Percentiles rank a stretch among this genome's conserved stretches.
These are phyloP conservation scores for Tyria jacobaeae DNA, from an alignment of 2,888 invertebrate genomes.

Conservation along the genomic window DNA sequence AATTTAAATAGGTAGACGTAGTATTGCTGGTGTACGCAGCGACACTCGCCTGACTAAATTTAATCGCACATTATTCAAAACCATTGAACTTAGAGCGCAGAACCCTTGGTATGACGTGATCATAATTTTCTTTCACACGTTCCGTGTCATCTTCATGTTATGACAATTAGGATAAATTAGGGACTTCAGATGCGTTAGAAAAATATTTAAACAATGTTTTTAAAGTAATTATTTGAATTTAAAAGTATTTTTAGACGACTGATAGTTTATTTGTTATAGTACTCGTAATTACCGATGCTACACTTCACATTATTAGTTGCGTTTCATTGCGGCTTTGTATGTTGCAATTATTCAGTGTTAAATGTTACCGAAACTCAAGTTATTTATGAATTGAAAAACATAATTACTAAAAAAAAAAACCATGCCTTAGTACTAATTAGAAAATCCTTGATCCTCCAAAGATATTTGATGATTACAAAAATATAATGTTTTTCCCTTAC, in stretches of 20 bases:
- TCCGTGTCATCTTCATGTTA: constrained; percentile 31
- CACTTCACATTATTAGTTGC: too few species aligned
- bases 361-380: too few species aligned
- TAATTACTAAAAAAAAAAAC: too few species aligned
- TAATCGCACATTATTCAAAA: constrained; percentile 66
- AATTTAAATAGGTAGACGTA: constrained; percentile 74
- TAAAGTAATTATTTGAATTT: background rate
- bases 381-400: too few species aligned
- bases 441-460: too few species aligned
- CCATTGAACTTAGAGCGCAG: constrained; percentile 54
- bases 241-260: background rate
- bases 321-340: too few species aligned
- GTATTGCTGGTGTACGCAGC: constrained; percentile 57
- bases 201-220: constrained; percentile 8
- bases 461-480: too few species aligned
- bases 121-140: constrained; percentile 58
- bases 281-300: too few species aligned
- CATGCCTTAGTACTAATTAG: too few species aligned
- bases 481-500: too few species aligned
- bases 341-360: too few species aligned
- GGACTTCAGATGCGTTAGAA: background rate
- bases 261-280: too few species aligned
- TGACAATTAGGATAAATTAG: constrained; percentile 32
- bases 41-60: constrained; percentile 62
- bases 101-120: constrained; percentile 56